Conservation (phyloP, 2,113 vertebrate species). For the Ceyx margarethae region DNA sequence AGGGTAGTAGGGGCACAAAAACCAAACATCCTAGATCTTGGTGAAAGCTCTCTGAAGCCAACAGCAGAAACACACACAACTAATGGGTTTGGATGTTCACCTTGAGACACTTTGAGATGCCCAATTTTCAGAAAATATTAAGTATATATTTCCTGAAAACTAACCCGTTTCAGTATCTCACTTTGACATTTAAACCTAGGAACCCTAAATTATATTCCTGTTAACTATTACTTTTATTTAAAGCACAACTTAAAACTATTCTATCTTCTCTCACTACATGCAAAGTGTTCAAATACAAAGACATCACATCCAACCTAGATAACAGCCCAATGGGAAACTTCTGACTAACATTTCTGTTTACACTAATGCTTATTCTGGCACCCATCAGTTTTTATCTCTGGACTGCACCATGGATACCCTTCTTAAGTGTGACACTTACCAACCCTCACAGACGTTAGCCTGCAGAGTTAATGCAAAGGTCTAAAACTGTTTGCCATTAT, state of each 20-base stretch:
- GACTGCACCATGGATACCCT: not conserved
- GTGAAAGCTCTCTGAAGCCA: not conserved
- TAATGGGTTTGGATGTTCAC: not conserved
- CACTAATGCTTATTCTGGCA: not conserved
- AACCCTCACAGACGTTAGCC: not conserved
- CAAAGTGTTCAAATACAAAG: not conserved
- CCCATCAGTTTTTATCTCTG: not conserved
- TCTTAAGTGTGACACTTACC: not conserved
- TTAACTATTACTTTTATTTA: not conserved
- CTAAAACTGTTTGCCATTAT: conserved; percentile 46
- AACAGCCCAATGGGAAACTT: not conserved
- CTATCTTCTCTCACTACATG: not conserved
- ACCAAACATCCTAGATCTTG: not conserved
- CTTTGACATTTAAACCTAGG: not conserved
- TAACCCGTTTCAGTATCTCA: not conserved
- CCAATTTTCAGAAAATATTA: not conserved
- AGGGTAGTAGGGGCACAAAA: rapidly evolving
- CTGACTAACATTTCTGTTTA: not conserved
- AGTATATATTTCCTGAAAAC: not conserved
- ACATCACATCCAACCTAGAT: not conserved
- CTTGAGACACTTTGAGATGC: not conserved
- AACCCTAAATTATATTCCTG: not conserved
- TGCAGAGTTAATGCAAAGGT: conserved; percentile 31
- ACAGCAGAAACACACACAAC: not conserved
- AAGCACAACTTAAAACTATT: not conserved